Evolutionary conservation across 1,140 invertebrate genomes (phyloP).

Genomic region (Sycophila sp.): DNA sequence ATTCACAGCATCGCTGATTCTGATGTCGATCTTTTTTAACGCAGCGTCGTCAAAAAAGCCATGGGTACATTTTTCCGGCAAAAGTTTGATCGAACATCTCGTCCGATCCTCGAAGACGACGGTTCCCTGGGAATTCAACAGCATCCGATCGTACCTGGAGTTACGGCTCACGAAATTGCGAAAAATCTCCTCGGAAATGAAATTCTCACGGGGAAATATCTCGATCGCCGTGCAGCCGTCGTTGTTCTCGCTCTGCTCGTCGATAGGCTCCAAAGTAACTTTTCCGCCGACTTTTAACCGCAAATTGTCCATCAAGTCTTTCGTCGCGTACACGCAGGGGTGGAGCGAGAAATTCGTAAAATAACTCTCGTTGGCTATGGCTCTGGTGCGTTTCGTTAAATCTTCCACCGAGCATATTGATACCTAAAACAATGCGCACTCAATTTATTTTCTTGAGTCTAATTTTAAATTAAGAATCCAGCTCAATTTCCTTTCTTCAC

Average conservation of each 20-base stretch:
- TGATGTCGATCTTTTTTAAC: constrained; percentile 67
- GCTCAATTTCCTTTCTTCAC: too few relatives aligned
- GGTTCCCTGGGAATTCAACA: constrained; percentile 71
- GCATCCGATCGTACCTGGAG: constrained; percentile 65
- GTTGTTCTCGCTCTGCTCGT: constrained; percentile 30
- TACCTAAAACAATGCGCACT: too few relatives aligned
- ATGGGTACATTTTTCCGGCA: constrained; percentile 69
- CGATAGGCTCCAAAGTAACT: constrained; percentile 51
- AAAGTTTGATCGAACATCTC: constrained; percentile 64
- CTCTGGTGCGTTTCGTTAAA: background rate
- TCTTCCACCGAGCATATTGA: background rate
- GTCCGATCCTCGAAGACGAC: constrained; percentile 68
- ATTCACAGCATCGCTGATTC: constrained; percentile 62
- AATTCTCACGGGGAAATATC: constrained; percentile 62
- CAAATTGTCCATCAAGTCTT: constrained; percentile 50
- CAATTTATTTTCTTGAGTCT: too few relatives aligned
- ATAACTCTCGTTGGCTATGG: background rate
- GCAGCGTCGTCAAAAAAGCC: constrained; percentile 70
- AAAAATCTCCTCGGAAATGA: constrained; percentile 69
- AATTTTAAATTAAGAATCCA: too few relatives aligned
- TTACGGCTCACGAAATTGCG: constrained; percentile 69
- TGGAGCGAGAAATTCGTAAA: constrained; percentile 25
- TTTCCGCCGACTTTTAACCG: constrained; percentile 58
- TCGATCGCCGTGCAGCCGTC: constrained; percentile 60
- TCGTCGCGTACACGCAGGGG: constrained; percentile 45